phyloP scores from a whole-genome alignment of 23 tunicate genomes.

The Ciona savignyi region DNA sequence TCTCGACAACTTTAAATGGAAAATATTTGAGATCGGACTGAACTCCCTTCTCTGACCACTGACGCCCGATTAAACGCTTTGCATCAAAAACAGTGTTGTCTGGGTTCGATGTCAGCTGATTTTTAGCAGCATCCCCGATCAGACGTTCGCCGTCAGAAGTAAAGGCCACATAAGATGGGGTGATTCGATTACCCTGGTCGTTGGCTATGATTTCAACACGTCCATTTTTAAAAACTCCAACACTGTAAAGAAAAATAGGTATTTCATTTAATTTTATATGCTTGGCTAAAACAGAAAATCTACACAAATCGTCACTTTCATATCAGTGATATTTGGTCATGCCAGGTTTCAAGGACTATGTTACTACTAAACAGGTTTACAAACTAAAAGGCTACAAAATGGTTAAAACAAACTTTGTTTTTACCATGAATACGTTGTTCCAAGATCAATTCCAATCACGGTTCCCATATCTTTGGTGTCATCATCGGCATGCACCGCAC shows the following conservation, averaged over 20 bases:
- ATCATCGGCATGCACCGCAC: constrained; percentile 34
- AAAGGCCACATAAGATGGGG: constrained; percentile 98
- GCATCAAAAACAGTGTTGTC: constrained; percentile 94
- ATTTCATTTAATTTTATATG: no score
- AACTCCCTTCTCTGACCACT: constrained; percentile 78
- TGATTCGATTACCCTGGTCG: constrained; percentile 97
- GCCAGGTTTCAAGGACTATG: no score
- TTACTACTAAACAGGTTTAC: no score
- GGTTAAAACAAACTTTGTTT: no score
- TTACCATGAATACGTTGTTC: constrained; percentile 84
- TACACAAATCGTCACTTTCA: no score
- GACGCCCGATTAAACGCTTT: constrained; percentile 79
- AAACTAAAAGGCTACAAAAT: no score
- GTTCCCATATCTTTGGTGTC: constrained; percentile 68
- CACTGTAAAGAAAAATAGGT: constrained; percentile 71
- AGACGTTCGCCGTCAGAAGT: constrained; percentile 89
- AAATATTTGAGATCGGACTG: constrained; percentile 91
- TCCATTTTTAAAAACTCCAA: constrained; percentile 94
- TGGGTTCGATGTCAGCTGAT: constrained; percentile 93
- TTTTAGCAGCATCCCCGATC: constrained; percentile 96
- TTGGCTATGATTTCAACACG: constrained; percentile 97
- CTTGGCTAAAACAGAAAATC: no score
- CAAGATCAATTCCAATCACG: constrained; percentile 82
- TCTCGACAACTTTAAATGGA: constrained; percentile 74
- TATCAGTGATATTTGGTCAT: no score